Evolutionary conservation across 2,113 vertebrate species (phyloP), one percentile per base, ranked within the genome.

Genomic region (Meleagris gallopavo): DNA sequence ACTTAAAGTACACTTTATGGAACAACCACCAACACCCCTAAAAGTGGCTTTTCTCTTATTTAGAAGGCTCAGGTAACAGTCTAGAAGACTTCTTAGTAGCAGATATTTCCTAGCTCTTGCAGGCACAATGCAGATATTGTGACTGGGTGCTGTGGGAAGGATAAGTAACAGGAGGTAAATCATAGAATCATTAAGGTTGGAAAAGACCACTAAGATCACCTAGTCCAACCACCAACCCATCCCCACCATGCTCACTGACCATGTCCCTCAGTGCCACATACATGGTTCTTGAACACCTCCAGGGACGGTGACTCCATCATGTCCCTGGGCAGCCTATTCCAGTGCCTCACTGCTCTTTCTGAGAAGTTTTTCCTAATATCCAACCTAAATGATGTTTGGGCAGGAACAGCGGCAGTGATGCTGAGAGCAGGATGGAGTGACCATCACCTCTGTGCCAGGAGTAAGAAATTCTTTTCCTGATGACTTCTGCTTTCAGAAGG

Each of bases 401-500:
- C 30, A 78, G 40, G 57, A 66, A 34, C 10, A 61, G 11, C 15
- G 21, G 46, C 52, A 43, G 32, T 40, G 79, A n/a, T 84, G 41
- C 50, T 66, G 71, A 7, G 48, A 79, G 52, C 30, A 10, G 38
- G 32, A 6, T 1, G 5, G 34, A 16, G 64, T 45, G 48, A 20
- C 0, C 0, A 18, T 50, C 10, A 2, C 6, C 21, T 2, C 46
- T 61, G 48, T 21, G 69, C 29, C 32, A 41, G 38, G 24, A 46
- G 29, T 24, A 43, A 50, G 6, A 30, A 69, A 11, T 16, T 30
- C 13, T 72, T 55, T 43, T 78, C 7, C 48, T 9, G 6, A 36
- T 66, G 65, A 25, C n/a, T 69, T 76, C 58, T 86, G 48, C 85
- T 81, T 65, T 45, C 36, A 60, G 18, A 14, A 40, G 12, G 25